Evolutionary conservation across 2,888 invertebrate species (phyloP).

Genomic region (Dione vanillae): DNA sequence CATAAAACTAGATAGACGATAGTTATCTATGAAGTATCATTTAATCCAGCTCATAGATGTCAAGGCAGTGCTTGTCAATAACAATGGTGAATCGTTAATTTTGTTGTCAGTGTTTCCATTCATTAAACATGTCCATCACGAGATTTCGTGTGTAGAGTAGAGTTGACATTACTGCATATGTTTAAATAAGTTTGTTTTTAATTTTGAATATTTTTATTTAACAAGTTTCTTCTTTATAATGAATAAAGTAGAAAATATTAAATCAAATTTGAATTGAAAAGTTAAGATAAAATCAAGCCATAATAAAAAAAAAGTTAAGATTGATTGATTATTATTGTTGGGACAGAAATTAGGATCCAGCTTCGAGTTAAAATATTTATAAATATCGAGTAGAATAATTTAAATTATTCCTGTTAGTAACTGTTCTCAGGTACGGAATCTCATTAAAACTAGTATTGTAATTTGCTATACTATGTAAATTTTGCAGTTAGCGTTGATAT

Average conservation of each 20-base stretch:
- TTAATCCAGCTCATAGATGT: constrained; percentile 40
- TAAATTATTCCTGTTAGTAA: not conserved
- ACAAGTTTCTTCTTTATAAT: too few relatives aligned
- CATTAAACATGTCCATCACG: constrained; percentile 50
- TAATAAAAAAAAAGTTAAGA: too few relatives aligned
- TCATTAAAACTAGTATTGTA: not conserved
- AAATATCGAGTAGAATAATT: constrained; percentile 2
- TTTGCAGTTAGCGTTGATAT: constrained; percentile 13
- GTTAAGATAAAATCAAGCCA: too few relatives aligned
- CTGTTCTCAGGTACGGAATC: not conserved
- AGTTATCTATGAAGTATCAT: constrained; percentile 6
- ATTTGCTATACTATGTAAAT: constrained; percentile 28
- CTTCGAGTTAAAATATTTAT: not conserved
- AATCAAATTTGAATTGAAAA: too few relatives aligned
- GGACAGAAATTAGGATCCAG: too few relatives aligned
- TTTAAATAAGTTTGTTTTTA: too few relatives aligned
- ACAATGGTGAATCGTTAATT: constrained; percentile 48
- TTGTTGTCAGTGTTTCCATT: constrained; percentile 53
- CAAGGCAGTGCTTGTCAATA: constrained; percentile 51
- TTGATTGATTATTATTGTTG: too few relatives aligned
- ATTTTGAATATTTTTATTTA: too few relatives aligned
- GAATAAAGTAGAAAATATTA: too few relatives aligned
- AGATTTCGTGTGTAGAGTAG: constrained; percentile 28
- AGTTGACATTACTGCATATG: constrained; percentile 27
- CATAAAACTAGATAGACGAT: not conserved